phyloP scores from a whole-genome alignment of 2,797 vertebrate genomes.

The Pygocentrus nattereri region DNA sequence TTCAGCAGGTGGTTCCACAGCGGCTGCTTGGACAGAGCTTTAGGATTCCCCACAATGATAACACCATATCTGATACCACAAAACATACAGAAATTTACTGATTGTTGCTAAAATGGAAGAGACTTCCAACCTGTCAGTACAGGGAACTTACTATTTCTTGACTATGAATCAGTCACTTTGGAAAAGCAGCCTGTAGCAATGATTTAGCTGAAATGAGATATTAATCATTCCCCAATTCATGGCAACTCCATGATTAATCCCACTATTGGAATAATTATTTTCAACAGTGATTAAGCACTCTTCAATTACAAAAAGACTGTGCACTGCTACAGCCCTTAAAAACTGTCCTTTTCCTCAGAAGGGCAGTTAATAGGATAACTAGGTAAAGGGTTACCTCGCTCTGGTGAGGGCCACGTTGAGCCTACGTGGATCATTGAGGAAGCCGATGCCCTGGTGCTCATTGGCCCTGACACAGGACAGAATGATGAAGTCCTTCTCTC shows the following conservation, averaged over 20 bases:
- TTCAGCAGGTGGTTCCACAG: slow-evolving; percentile 99
- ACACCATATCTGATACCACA: slow-evolving; percentile 88
- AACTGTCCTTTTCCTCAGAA: neutral
- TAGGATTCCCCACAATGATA: slow-evolving; percentile 98
- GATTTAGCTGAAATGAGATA: neutral
- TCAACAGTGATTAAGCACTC: neutral
- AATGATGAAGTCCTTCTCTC: slow-evolving; percentile 99
- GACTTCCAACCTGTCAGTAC: neutral
- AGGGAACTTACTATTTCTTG: neutral
- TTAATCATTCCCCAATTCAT: too few relatives aligned
- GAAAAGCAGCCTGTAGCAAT: neutral
- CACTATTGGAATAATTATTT: too few relatives aligned
- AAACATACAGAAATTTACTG: slow-evolving; percentile 6
- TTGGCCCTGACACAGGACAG: slow-evolving; percentile 97
- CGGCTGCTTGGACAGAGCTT: slow-evolving; percentile 96
- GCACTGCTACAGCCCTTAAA: too few relatives aligned
- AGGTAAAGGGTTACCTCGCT: slow-evolving; percentile 84
- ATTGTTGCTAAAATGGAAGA: neutral
- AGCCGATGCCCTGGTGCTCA: slow-evolving; percentile 98
- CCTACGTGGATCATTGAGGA: slow-evolving; percentile 95
- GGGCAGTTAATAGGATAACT: neutral
- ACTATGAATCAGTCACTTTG: neutral
- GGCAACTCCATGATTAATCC: too few relatives aligned
- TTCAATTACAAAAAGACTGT: too few relatives aligned
- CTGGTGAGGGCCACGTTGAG: slow-evolving; percentile 97